Evolutionary conservation across 2,797 vertebrate species (phyloP), one percentile per base, ranked within the genome.

Genomic region (Microcaecilia unicolor): DNA sequence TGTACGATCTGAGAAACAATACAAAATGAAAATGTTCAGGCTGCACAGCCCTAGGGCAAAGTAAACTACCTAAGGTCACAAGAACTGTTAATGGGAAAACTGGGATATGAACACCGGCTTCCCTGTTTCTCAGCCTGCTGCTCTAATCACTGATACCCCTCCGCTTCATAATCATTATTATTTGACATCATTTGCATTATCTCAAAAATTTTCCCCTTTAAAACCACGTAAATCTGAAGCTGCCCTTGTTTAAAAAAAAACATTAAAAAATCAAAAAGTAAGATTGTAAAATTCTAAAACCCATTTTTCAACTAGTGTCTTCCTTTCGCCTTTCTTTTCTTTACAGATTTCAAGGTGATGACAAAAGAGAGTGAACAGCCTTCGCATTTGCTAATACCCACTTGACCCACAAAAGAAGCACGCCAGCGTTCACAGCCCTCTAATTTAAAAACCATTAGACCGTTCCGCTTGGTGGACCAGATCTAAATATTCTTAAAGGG

Each of bases 401-500:
- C 69, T 79, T 78, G 74, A 85, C 84, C 76, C 80, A 78, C 76
- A 78, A 81, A 78, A 72, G 75, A 68, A 67, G 75, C 55, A 70
- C 71, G 55, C 55, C 47, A 70, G 60, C 72, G 66, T 76, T 73
- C 56, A 32, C 56, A 78, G 80, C 74, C n/a, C 76, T 74, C 85
- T 89, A 74, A 91, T 93, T 90, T 89, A 84, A 84, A 87, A 89
- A 83, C 82, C 87, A 93, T 91, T 92, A 91, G 82, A 78, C 80
- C 69, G 87, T 90, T 92, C 86, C 85, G 86, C 91, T 90, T 87
- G 87, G 78, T 64, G 75, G 87, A 92, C 86, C 88, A 82, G 67
- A 75, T 89, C 89, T 84, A 87, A 89, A 90, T 91, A 92, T 91
- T 92, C 88, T 92, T 92, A 86, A 88, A 93, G 87, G 91, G 87